Percentiles rank a stretch among this genome's conserved stretches.
phyloP scores from a whole-genome alignment of 64 coral and sea anemone species.

The Stichodactyla helianthus region DNA sequence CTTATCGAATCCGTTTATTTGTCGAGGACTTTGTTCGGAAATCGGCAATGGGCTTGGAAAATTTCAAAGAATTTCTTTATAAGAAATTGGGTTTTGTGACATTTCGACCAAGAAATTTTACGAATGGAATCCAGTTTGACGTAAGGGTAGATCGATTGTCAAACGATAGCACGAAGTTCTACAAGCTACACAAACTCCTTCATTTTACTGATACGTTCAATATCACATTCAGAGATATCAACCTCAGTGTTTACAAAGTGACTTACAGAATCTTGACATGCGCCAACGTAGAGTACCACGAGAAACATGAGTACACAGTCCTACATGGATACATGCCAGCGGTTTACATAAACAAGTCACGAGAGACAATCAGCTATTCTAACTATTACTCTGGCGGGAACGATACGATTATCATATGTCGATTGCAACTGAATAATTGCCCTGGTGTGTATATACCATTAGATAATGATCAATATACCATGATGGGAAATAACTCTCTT shows the following conservation, averaged over 20 bases:
- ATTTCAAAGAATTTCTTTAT: not conserved
- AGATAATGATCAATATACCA: not conserved
- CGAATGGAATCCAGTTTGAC: not conserved
- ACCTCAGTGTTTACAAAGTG: not conserved
- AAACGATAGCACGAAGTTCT: not conserved
- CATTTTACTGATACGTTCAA: not conserved
- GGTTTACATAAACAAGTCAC: not conserved
- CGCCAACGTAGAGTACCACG: not conserved
- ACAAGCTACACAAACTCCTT: not conserved
- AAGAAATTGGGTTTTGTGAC: not conserved
- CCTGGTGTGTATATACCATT: constrained; percentile 8
- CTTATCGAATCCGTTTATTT: constrained; percentile 24
- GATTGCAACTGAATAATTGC: not conserved
- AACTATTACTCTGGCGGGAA: not conserved
- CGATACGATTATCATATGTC: not conserved
- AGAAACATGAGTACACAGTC: not conserved
- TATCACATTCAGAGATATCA: not conserved
- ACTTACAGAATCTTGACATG: constrained; percentile 1
- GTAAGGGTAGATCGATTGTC: not conserved
- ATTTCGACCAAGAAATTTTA: not conserved
- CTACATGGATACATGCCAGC: constrained; percentile 9
- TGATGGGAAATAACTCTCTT: not conserved
- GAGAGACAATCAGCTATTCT: not conserved
- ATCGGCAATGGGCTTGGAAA: not conserved
- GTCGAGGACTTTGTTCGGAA: not conserved